These are phyloP conservation scores for Syritta pipiens DNA, from an alignment of 2,888 invertebrate genomes.

Conservation along the genomic window DNA sequence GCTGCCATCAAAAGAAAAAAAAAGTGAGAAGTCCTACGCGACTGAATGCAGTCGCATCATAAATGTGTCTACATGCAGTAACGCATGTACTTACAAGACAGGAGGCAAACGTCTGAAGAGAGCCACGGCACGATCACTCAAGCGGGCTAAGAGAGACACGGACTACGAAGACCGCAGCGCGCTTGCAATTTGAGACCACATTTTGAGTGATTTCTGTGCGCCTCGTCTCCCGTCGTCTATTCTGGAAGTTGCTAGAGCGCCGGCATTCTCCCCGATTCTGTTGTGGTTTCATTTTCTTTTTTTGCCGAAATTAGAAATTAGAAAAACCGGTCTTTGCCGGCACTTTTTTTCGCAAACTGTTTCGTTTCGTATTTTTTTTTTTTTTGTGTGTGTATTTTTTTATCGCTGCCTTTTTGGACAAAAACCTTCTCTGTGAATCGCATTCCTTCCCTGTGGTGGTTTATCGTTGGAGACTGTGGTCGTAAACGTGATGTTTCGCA, in stretches of 20 bases:
- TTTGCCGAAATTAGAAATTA: constrained; percentile 52
- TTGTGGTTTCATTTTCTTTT: constrained; percentile 7
- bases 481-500: constrained; percentile 54
- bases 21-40: constrained; percentile 26
- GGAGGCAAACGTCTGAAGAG: not conserved
- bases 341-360: constrained; percentile 48
- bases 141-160: too few species aligned
- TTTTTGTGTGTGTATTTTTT: constrained; percentile 1
- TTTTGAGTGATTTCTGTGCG: constrained; percentile 35
- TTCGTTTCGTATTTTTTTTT: constrained; percentile 1
- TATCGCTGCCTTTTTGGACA: not conserved
- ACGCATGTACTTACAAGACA: constrained; percentile 21
- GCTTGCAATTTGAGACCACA: constrained; percentile 17
- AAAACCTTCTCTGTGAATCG: too few species aligned
- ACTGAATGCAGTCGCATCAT: constrained; percentile 25
- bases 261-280: not conserved
- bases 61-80: constrained; percentile 18
- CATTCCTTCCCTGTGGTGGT: not conserved
- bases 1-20: not conserved
- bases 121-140: not conserved
- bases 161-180: too few species aligned
- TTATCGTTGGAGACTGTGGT: constrained; percentile 8
- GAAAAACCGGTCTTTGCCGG: constrained; percentile 61
- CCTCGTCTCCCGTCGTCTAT: not conserved
- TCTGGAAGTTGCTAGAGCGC: constrained; percentile 24